Percentiles rank a stretch among this genome's conserved stretches.
phyloP scores from a whole-genome alignment of 2,797 vertebrate genomes.

The Lithobates pipiens region DNA sequence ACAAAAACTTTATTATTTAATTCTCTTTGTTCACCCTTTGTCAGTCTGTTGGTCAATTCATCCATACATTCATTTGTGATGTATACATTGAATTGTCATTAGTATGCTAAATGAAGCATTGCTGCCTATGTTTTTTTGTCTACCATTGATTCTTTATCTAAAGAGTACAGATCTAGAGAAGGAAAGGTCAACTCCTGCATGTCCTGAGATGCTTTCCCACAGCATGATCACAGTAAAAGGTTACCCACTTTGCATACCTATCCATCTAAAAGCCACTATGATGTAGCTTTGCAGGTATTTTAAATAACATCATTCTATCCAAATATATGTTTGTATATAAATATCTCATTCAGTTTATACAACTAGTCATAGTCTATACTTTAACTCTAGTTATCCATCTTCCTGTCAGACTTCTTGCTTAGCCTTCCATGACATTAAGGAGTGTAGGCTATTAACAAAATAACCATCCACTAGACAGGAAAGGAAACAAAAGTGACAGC shows the following conservation, averaged over 20 bases:
- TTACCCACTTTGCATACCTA: neutral
- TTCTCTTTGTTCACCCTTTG: neutral
- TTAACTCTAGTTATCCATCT: constrained; percentile 35
- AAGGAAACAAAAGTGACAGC: constrained; percentile 58
- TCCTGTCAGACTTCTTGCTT: constrained; percentile 31
- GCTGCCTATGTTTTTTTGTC: neutral
- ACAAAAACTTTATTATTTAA: neutral
- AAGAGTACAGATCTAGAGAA: neutral
- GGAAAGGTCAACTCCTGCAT: neutral
- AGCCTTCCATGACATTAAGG: constrained; percentile 53
- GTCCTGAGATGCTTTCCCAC: neutral
- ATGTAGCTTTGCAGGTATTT: constrained; percentile 25
- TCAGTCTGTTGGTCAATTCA: neutral
- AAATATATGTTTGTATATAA: constrained; percentile 52
- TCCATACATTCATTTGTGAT: neutral
- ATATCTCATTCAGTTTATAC: constrained; percentile 30
- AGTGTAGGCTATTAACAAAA: constrained; percentile 56
- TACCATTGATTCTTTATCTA: constrained; percentile 1
- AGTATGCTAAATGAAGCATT: neutral
- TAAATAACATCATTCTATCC: constrained; percentile 2
- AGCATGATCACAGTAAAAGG: neutral
- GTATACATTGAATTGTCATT: neutral
- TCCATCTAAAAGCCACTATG: neutral
- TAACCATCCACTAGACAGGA: constrained; percentile 53
- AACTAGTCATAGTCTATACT: constrained; percentile 8